A percentile compares a stretch with the other conserved stretches of the same genome.
Evolutionary conservation across 2,113 vertebrate species (phyloP).

Genomic region (Daboia siamensis): DNA sequence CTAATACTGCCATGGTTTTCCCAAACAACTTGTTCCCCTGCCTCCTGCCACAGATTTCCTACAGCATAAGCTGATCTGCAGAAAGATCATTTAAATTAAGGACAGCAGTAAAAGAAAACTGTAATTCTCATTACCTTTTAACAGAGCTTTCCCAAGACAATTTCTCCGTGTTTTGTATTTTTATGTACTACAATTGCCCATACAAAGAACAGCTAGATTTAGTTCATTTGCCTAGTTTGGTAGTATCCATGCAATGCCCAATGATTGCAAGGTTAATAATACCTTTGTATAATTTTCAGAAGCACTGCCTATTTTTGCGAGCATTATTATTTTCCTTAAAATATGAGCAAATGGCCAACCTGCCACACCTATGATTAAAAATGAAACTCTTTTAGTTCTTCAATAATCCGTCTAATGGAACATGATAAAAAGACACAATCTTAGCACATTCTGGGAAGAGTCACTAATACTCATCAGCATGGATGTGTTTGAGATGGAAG

Average conservation of each 20-base stretch:
- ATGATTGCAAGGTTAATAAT: not conserved
- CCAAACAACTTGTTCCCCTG: not conserved
- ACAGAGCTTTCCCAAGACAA: not conserved
- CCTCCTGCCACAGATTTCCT: not conserved
- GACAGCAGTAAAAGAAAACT: not conserved
- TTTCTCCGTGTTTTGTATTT: not conserved
- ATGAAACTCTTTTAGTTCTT: not conserved
- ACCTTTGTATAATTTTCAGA: not conserved
- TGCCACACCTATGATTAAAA: not conserved
- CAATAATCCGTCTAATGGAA: not conserved
- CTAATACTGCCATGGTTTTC: not conserved
- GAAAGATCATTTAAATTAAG: not conserved
- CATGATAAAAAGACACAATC: not conserved
- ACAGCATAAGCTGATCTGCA: not conserved
- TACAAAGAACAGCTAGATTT: not conserved
- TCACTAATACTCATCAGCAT: not conserved
- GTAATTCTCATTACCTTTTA: not conserved
- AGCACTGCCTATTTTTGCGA: not conserved
- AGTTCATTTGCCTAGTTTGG: not conserved
- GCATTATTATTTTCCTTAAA: not conserved
- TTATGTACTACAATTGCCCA: not conserved
- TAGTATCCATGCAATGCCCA: not conserved
- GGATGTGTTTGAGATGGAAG: not conserved
- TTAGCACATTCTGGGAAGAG: not conserved
- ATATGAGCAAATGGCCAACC: not conserved